A percentile compares a stretch with the other conserved stretches of the same genome.
These are phyloP conservation scores for Diprion similis DNA, from an alignment of 1,140 invertebrate genomes.

Conservation along the genomic window DNA sequence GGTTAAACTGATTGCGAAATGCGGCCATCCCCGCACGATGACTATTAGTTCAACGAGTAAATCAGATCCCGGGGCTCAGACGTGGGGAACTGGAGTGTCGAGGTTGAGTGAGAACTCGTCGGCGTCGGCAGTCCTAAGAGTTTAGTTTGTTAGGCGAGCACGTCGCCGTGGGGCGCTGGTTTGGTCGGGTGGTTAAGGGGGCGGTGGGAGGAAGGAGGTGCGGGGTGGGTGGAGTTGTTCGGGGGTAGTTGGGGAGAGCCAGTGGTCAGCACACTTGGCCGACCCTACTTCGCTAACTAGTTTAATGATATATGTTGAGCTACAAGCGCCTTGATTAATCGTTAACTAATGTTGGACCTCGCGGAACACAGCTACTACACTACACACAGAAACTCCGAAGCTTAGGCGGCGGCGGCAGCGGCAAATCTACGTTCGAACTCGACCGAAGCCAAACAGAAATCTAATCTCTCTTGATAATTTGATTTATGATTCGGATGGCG, in stretches of 20 bases:
- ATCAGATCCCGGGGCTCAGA: neutral
- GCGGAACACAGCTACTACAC: slow-evolving; percentile 46
- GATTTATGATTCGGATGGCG: slow-evolving; percentile 46
- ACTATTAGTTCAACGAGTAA: neutral
- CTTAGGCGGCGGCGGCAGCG: neutral
- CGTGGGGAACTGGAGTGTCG: slow-evolving; percentile 7
- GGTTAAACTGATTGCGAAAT: neutral
- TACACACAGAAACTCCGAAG: neutral
- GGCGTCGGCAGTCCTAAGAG: slow-evolving; percentile 53
- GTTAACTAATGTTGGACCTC: slow-evolving; percentile 64
- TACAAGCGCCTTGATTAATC: slow-evolving; percentile 65
- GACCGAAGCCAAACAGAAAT: slow-evolving; percentile 53
- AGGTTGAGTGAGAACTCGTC: slow-evolving; percentile 41
- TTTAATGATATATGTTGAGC: slow-evolving; percentile 65
- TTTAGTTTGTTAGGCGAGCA: slow-evolving; percentile 55
- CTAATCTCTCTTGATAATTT: slow-evolving; percentile 58
- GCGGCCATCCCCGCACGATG: neutral
- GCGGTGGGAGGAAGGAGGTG: slow-evolving; percentile 20
- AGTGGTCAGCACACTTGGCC: slow-evolving; percentile 64
- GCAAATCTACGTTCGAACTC: slow-evolving; percentile 45
- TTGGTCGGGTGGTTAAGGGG: slow-evolving; percentile 3
- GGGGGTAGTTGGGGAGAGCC: slow-evolving; percentile 36
- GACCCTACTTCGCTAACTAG: slow-evolving; percentile 64
- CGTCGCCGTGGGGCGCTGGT: slow-evolving; percentile 44
- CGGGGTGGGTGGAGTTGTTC: slow-evolving; percentile 17